phyloP scores from a whole-genome alignment of 35 echinoderm and acorn worm species.

The Lytechinus variegatus region DNA sequence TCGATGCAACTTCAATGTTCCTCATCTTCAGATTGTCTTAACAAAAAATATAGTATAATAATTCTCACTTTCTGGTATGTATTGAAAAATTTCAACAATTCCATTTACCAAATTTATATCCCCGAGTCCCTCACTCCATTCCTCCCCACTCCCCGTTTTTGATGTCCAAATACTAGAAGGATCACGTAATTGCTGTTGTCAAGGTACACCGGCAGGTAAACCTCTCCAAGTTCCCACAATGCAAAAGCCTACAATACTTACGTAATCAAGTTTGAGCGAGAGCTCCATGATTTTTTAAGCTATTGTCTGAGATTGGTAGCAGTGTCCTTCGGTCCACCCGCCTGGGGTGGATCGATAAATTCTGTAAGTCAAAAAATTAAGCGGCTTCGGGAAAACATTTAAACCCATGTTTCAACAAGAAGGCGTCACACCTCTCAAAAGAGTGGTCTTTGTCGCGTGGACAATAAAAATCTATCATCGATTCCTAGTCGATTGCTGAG shows the following conservation, averaged over 20 bases:
- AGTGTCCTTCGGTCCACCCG: not conserved
- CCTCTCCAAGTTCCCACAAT: no score
- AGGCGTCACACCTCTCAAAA: not conserved
- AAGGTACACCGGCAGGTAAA: not conserved
- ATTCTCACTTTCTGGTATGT: no score
- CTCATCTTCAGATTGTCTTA: no score
- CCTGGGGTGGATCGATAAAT: not conserved
- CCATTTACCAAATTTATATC: not conserved
- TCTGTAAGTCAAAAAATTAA: not conserved
- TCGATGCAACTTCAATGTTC: no score
- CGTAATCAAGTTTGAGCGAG: not conserved
- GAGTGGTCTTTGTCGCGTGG: not conserved
- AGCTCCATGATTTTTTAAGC: not conserved
- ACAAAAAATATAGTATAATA: no score
- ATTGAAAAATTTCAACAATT: not conserved
- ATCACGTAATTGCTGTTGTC: not conserved
- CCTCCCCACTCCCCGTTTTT: no score
- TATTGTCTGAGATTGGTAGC: not conserved
- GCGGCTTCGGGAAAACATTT: not conserved
- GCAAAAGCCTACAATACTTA: not conserved
- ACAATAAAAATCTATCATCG: not conserved
- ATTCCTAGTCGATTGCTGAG: not conserved
- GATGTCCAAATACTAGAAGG: no score
- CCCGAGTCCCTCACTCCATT: not conserved
- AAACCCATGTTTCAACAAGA: not conserved